A percentile compares a stretch with the other conserved stretches of the same genome.
These are phyloP conservation scores for Herpailurus yagouaroundi DNA, from an alignment of 2,113 vertebrate genomes.

Conservation along the genomic window DNA sequence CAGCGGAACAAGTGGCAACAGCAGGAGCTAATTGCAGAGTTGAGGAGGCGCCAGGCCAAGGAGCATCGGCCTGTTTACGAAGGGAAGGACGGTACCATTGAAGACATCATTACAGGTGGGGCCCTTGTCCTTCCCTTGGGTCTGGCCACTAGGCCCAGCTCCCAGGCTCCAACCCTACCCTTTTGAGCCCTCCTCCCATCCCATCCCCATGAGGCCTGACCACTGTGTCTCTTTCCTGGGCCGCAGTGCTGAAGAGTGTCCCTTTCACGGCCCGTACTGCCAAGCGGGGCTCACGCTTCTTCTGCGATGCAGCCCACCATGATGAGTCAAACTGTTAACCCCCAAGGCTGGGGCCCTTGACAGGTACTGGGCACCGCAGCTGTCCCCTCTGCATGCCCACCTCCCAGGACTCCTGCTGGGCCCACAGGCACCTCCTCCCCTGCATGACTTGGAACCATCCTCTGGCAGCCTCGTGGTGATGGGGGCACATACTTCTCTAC, in stretches of 20 bases:
- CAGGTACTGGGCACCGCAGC: constrained; percentile 75
- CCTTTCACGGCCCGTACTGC: constrained; percentile 98
- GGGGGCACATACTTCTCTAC: background rate
- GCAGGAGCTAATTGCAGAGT: constrained; percentile 95
- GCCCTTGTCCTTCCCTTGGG: background rate
- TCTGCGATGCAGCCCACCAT: constrained; percentile 96
- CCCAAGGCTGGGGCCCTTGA: constrained; percentile 77
- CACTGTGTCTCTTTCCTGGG: constrained; percentile 87
- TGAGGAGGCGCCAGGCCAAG: constrained; percentile 94
- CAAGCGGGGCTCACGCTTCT: constrained; percentile 98
- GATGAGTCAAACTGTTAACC: constrained; percentile 98
- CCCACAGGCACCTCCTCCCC: background rate
- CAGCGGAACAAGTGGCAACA: constrained; percentile 95
- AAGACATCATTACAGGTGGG: constrained; percentile 98
- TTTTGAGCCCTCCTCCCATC: constrained; percentile 60
- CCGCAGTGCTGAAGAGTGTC: constrained; percentile 96
- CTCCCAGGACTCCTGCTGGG: background rate
- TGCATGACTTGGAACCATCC: constrained; percentile 64
- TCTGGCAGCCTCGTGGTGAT: background rate
- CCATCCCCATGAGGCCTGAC: background rate
- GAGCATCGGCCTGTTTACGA: constrained; percentile 97
- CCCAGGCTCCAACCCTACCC: constrained; percentile 26
- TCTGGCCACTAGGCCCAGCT: constrained; percentile 4
- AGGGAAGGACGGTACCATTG: constrained; percentile 97
- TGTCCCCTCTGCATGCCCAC: constrained; percentile 65